Percentiles rank a stretch among this genome's conserved stretches.
phyloP scores from a whole-genome alignment of 2,888 invertebrate genomes.

The Brachyptera putata region DNA sequence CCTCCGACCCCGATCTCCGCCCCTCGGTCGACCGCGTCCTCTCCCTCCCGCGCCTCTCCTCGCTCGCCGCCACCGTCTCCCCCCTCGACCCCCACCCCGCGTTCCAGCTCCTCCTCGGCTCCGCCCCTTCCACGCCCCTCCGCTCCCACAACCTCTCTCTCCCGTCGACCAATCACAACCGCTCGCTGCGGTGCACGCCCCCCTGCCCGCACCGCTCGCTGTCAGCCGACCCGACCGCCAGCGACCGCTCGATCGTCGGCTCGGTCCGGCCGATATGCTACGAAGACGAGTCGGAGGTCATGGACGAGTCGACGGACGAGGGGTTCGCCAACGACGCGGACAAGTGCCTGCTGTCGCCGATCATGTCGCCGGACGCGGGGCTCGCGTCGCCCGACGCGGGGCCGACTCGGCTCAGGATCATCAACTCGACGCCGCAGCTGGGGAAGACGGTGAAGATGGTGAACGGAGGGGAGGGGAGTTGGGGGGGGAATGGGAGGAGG shows the following conservation, averaged over 20 bases:
- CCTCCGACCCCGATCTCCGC: neutral
- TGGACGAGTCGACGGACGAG: neutral
- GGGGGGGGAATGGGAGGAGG: neutral
- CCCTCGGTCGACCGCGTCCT: neutral
- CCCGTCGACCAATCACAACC: neutral
- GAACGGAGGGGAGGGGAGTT: neutral
- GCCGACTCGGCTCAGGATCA: neutral
- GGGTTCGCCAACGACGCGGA: neutral
- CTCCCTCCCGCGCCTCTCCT: neutral
- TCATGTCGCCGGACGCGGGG: neutral
- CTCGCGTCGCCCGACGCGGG: neutral
- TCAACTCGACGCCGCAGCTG: neutral
- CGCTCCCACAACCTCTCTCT: neutral
- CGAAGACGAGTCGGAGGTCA: neutral
- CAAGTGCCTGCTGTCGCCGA: neutral
- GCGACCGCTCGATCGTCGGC: neutral
- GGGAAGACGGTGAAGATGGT: neutral
- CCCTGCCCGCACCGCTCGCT: neutral
- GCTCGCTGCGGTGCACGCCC: neutral
- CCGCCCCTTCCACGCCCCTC: too few species aligned
- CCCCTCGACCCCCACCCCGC: neutral
- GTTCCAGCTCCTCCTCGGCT: neutral
- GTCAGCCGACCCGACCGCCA: neutral
- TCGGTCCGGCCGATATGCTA: neutral
- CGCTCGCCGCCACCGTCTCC: neutral